Evolutionary conservation across 2,113 vertebrate genomes (phyloP), one percentile per base, ranked within the genome.

Genomic region (Symphodus melops): DNA sequence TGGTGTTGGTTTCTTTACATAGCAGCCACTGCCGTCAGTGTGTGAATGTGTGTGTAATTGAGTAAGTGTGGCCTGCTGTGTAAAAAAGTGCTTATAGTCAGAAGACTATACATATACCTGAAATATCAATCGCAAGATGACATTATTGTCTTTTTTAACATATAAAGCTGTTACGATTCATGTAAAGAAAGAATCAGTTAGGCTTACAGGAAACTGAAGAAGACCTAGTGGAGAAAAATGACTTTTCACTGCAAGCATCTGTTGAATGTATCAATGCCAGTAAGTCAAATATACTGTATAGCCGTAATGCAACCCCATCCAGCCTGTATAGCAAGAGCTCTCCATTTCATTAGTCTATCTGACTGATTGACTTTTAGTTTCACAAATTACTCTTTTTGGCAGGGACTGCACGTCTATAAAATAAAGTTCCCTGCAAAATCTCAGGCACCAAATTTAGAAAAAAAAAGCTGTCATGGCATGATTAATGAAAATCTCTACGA

Each of bases 401-500:
- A 69, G 51, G 48, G 64, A 28, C 49, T 68, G 54, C 8, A 23
- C 12, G 4, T 39, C 44, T 62, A 60, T 76, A 79, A 79, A 79
- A 66, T 37, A 44, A 54, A 51, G 64, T 21, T 33, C 7, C 44
- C 13, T 9, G 28, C 41, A 33, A 49, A 44, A 66, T 64, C 33
- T 49, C 3, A 20, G 28, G 42, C 73, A 44, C 44, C 53, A 56
- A 10, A 74, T 86, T 79, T 14, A 52, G 46, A 39, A 57, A 63
- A 77, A 73, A 82, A 64, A 42, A 75, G 71, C 74, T 70, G 75
- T 69, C 63, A 61, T 75, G 49, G 37, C 67, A 49, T 37, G 55
- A 59, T 53, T 8, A 68, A 56, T 58, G 41, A 37, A 59, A 73
- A 66, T 16, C 25, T 48, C 21, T 28, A 17, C 0, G 1, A 66